phyloP scores from a whole-genome alignment of 2,113 vertebrate species.

The Cephalopterus ornatus region DNA sequence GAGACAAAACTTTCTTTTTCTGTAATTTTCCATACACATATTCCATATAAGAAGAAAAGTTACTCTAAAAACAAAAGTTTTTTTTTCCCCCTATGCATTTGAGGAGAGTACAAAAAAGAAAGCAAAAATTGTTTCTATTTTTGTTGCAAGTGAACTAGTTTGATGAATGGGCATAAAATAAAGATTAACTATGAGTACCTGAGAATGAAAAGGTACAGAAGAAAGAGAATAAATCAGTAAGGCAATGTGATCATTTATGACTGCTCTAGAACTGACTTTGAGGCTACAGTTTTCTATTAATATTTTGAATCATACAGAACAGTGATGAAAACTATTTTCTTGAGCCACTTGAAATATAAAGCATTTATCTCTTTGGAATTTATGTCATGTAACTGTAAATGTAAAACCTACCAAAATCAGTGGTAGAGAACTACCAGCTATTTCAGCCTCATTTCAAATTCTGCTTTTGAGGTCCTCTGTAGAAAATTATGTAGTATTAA shows the following conservation, averaged over 20 bases:
- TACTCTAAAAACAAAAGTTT: not conserved
- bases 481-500: not conserved
- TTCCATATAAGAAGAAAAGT: not conserved
- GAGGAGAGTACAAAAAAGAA: not conserved
- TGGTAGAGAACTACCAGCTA: not conserved
- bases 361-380: not conserved
- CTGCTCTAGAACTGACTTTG: not conserved
- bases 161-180: not conserved
- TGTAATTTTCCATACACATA: not conserved
- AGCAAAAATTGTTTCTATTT: not conserved
- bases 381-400: not conserved
- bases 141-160: not conserved
- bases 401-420: not conserved
- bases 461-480: not conserved
- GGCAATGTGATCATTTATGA: not conserved
- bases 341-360: not conserved
- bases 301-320: not conserved
- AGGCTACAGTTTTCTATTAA: not conserved
- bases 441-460: not conserved
- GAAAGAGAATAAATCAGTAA: conserved; percentile 2
- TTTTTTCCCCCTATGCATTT: not conserved
- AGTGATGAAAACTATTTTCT: not conserved
- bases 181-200: not conserved
- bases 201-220: not conserved
- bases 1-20: not conserved